Evolutionary conservation across 2,113 vertebrate genomes (phyloP).

Genomic region (Condylura cristata): DNA sequence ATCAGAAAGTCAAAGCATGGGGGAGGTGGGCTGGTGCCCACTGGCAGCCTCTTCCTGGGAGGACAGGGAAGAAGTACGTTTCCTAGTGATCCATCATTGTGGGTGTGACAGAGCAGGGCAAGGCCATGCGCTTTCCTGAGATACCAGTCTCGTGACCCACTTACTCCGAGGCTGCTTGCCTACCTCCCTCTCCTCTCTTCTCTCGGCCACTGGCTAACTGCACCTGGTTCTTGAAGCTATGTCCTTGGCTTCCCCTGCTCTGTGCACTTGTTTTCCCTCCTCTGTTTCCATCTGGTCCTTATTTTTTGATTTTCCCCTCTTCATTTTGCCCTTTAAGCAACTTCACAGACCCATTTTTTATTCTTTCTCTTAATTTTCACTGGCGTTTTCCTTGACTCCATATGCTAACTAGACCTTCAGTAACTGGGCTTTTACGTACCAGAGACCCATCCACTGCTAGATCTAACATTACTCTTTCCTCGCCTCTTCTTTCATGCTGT

Average conservation of each 20-base stretch:
- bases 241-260: not conserved
- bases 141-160: not conserved
- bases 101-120: not conserved
- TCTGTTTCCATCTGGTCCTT: not conserved
- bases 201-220: not conserved
- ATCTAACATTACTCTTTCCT: not conserved
- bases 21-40: not conserved
- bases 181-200: not conserved
- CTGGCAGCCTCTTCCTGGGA: not conserved
- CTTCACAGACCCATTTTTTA: not conserved
- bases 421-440: no score
- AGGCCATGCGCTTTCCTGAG: rapidly evolving
- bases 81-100: not conserved
- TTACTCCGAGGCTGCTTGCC: not conserved
- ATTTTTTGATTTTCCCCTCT: not conserved
- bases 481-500: not conserved
- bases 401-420: not conserved
- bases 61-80: not conserved
- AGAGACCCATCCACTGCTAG: not conserved
- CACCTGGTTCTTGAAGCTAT: not conserved
- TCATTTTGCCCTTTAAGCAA: not conserved
- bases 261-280: not conserved
- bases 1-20: not conserved
- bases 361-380: not conserved
- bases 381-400: not conserved